phyloP scores from a whole-genome alignment of 2,797 vertebrate species.

The Ataeniobius toweri region DNA sequence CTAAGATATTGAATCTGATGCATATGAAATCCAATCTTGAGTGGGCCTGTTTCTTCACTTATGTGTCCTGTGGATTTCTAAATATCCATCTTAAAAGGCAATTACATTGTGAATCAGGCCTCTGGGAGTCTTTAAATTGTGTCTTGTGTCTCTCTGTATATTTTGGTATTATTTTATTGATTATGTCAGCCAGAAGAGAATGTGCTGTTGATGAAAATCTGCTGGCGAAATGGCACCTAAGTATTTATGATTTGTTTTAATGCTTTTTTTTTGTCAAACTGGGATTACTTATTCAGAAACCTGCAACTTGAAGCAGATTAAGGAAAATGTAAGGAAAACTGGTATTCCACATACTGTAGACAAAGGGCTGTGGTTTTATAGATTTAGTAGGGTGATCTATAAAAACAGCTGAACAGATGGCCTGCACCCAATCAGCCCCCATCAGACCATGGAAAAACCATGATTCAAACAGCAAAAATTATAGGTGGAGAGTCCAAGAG shows the following conservation, averaged over 20 bases:
- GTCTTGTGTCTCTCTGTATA: constrained; percentile 38
- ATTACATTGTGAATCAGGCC: constrained; percentile 57
- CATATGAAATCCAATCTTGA: constrained; percentile 71
- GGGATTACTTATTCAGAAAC: not conserved
- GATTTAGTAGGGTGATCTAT: constrained; percentile 55
- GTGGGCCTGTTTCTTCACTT: constrained; percentile 71
- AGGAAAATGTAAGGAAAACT: constrained; percentile 14
- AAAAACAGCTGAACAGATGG: constrained; percentile 49
- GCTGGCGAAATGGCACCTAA: constrained; percentile 14
- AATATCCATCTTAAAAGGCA: constrained; percentile 40
- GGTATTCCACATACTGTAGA: constrained; percentile 32
- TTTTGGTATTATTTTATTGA: constrained; percentile 52
- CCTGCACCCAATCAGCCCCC: constrained; percentile 42
- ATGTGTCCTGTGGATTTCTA: constrained; percentile 60
- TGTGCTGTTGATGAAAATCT: constrained; percentile 40
- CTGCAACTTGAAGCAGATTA: constrained; percentile 20
- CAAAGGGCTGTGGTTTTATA: constrained; percentile 34
- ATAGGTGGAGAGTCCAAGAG: constrained; percentile 32
- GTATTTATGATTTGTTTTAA: not conserved
- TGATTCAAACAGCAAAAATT: constrained; percentile 39
- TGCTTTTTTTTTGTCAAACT: not conserved
- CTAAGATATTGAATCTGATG: constrained; percentile 66
- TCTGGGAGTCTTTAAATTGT: constrained; percentile 58
- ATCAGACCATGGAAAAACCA: constrained; percentile 34
- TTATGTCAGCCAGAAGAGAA: constrained; percentile 22